phyloP scores from a whole-genome alignment of 2,888 invertebrate species.

The Parnassius apollo region DNA sequence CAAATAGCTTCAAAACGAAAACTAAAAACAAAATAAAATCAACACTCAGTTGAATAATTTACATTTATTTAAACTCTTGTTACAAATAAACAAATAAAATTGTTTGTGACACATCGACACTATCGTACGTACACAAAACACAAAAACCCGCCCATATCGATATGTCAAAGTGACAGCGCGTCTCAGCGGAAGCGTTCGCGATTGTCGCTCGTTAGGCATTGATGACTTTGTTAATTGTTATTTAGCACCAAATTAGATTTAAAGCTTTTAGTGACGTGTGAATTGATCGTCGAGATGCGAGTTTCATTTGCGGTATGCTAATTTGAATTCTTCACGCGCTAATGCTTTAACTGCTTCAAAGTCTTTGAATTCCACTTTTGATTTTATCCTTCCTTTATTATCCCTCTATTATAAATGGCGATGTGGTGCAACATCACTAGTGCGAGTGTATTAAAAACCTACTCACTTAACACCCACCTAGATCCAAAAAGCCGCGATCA shows the following conservation, averaged over 20 bases:
- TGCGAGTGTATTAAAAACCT: no score
- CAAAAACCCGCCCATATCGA: constrained; percentile 54
- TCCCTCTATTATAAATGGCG: no score
- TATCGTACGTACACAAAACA: constrained; percentile 46
- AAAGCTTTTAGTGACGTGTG: constrained; percentile 44
- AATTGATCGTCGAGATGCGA: constrained; percentile 43
- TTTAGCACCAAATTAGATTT: constrained; percentile 63
- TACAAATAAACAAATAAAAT: not conserved
- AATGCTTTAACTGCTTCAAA: constrained; percentile 28
- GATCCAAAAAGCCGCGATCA: no score
- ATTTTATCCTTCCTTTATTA: not conserved
- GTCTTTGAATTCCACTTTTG: constrained; percentile 26
- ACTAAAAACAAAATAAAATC: no score
- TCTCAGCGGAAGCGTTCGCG: constrained; percentile 35
- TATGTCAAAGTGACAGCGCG: constrained; percentile 56
- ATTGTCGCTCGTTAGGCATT: constrained; percentile 56
- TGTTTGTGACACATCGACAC: constrained; percentile 33
- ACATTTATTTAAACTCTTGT: no score
- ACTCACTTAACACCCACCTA: no score
- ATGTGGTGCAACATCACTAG: no score
- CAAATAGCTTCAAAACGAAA: no score
- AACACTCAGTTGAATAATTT: no score
- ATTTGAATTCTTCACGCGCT: constrained; percentile 43
- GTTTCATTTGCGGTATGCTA: constrained; percentile 39
- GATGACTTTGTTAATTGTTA: constrained; percentile 73